These are phyloP conservation scores for Virgularia gustaviana DNA, from an alignment of 92 coral and sea anemone genomes.

Conservation along the genomic window DNA sequence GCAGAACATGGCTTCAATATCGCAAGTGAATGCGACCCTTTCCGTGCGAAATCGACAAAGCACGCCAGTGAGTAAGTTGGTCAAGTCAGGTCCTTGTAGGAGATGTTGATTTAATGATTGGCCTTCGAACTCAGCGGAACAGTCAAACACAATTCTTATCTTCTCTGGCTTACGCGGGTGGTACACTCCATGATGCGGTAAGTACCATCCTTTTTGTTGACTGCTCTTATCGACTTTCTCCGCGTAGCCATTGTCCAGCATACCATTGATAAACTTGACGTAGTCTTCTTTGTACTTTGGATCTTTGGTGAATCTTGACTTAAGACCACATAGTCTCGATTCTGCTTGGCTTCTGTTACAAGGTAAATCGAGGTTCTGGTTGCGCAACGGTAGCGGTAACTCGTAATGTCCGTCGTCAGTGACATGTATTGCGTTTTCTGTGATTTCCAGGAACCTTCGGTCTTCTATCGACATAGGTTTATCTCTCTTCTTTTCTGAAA, in stretches of 20 bases:
- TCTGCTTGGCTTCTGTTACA: slow-evolving; percentile 23
- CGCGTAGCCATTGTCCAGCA: slow-evolving; percentile 45
- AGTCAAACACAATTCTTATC: slow-evolving; percentile 28
- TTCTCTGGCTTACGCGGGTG: slow-evolving; percentile 36
- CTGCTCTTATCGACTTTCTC: slow-evolving; percentile 43
- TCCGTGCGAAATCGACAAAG: too few relatives aligned
- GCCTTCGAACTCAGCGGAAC: too few relatives aligned
- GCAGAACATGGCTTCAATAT: slow-evolving; percentile 22
- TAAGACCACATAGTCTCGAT: slow-evolving; percentile 18
- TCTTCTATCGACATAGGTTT: too few relatives aligned
- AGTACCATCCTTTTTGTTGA: slow-evolving; percentile 47
- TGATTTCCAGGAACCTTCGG: slow-evolving; percentile 31
- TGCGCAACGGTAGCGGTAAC: slow-evolving; percentile 36
- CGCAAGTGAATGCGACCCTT: slow-evolving; percentile 17
- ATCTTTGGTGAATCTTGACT: slow-evolving; percentile 20
- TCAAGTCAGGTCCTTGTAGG: too few relatives aligned
- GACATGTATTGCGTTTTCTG: slow-evolving; percentile 20
- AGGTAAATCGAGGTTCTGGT: slow-evolving; percentile 7
- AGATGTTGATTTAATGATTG: too few relatives aligned
- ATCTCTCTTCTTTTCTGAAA: slow-evolving; percentile 12
- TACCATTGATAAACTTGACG: slow-evolving; percentile 37
- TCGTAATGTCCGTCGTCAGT: slow-evolving; percentile 43
- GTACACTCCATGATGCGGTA: slow-evolving; percentile 57
- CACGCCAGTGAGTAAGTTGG: too few relatives aligned
- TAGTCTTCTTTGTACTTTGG: slow-evolving; percentile 34